Conservation (phyloP, 2,113 vertebrate genomes). For the Mus pahari region DNA sequence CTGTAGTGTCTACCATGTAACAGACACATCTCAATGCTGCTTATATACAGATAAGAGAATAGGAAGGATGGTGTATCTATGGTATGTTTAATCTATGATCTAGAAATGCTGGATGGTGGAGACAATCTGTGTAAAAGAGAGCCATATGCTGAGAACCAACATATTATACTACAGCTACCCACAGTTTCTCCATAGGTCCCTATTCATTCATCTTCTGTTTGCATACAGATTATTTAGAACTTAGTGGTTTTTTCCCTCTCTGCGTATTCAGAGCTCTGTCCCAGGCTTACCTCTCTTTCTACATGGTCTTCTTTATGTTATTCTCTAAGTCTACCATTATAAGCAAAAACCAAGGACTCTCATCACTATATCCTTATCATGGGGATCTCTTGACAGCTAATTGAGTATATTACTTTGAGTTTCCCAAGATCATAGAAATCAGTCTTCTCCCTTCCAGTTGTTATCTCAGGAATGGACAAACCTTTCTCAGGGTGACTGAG, state of each 20-base stretch:
- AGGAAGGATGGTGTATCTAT: neutral
- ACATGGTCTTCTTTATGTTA: neutral
- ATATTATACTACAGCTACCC: neutral
- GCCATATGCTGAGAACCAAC: neutral
- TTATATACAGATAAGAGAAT: neutral
- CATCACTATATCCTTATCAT: neutral
- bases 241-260: neutral
- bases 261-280: neutral
- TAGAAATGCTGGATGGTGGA: neutral
- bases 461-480: neutral
- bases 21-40: neutral
- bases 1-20: neutral
- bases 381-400: neutral
- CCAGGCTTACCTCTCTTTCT: neutral
- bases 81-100: neutral
- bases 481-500: neutral
- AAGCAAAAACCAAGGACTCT: neutral
- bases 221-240: neutral
- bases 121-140: conserved; percentile 35
- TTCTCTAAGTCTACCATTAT: neutral
- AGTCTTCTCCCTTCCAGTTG: neutral
- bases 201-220: neutral
- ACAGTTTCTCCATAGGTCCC: neutral
- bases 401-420: neutral
- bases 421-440: neutral